phyloP scores from a whole-genome alignment of 2,797 vertebrate genomes.

The Limosa lapponica region DNA sequence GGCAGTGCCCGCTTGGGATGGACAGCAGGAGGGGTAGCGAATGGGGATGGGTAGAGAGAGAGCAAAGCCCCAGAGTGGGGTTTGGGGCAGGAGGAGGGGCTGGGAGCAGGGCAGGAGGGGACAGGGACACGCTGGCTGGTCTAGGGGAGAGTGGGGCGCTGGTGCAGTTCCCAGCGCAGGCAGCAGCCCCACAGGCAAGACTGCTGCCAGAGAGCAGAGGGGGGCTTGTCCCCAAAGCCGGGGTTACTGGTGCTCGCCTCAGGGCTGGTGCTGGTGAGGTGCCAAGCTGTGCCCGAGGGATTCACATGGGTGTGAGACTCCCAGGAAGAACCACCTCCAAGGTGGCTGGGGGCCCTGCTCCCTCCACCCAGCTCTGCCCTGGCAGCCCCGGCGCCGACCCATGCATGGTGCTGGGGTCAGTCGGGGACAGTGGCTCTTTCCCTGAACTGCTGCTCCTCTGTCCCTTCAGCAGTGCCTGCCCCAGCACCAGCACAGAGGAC shows the following conservation, averaged over 20 bases:
- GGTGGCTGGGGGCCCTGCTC: rapidly evolving
- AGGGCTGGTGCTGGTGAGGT: rapidly evolving
- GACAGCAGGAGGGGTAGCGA: background rate
- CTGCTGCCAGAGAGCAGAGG: rapidly evolving
- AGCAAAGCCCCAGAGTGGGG: background rate
- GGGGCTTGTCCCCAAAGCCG: background rate
- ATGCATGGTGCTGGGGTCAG: background rate
- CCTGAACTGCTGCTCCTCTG: background rate
- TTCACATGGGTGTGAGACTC: rapidly evolving
- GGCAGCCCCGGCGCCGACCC: rapidly evolving
- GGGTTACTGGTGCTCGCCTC: background rate
- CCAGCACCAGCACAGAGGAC: background rate
- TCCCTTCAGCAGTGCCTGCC: background rate
- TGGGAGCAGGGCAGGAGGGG: background rate
- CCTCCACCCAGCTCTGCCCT: background rate
- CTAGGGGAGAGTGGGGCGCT: rapidly evolving
- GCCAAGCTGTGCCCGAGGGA: background rate
- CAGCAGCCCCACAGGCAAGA: background rate
- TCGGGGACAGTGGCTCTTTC: background rate
- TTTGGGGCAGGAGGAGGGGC: background rate
- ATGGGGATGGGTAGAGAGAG: background rate
- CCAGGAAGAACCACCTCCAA: background rate
- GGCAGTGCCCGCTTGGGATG: background rate
- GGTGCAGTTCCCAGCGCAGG: rapidly evolving
- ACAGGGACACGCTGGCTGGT: background rate